phyloP scores from a whole-genome alignment of 1,140 invertebrate genomes.

The Vanessa atalanta region DNA sequence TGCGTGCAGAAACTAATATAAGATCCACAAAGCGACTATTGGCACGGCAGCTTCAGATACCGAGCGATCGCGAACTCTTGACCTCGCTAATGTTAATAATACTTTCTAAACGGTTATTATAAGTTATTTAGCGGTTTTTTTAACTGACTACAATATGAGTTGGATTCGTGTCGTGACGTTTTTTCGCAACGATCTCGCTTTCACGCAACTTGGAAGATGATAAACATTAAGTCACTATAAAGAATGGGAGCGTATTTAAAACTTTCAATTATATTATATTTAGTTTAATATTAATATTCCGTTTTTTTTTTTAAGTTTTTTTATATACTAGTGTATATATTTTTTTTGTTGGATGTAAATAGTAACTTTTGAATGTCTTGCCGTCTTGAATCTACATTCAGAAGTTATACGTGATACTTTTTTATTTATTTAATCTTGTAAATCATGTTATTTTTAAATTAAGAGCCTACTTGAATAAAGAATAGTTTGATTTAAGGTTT shows the following conservation, averaged over 20 bases:
- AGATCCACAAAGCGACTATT: slow-evolving; percentile 8
- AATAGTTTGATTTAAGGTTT: no score
- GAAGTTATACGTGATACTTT: no score
- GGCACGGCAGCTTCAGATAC: slow-evolving; percentile 40
- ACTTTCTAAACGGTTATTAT: slow-evolving; percentile 65
- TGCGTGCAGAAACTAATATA: slow-evolving; percentile 1
- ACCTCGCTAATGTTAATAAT: slow-evolving; percentile 60
- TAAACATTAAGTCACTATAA: neutral
- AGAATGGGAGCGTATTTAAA: neutral
- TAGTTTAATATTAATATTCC: neutral
- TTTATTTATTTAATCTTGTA: no score
- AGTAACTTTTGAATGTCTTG: no score
- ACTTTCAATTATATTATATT: slow-evolving; percentile 2
- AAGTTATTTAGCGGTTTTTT: slow-evolving; percentile 40
- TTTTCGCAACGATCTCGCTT: slow-evolving; percentile 59
- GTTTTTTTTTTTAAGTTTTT: neutral
- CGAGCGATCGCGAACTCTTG: slow-evolving; percentile 50
- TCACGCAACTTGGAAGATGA: slow-evolving; percentile 44
- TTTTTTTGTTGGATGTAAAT: neutral
- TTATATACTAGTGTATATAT: neutral
- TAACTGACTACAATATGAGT: slow-evolving; percentile 31
- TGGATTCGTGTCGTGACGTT: slow-evolving; percentile 50
- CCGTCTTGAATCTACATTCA: no score
- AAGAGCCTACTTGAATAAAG: no score
- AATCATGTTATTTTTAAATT: no score